phyloP scores from a whole-genome alignment of 2,888 invertebrate genomes.

The Furcula furcula region DNA sequence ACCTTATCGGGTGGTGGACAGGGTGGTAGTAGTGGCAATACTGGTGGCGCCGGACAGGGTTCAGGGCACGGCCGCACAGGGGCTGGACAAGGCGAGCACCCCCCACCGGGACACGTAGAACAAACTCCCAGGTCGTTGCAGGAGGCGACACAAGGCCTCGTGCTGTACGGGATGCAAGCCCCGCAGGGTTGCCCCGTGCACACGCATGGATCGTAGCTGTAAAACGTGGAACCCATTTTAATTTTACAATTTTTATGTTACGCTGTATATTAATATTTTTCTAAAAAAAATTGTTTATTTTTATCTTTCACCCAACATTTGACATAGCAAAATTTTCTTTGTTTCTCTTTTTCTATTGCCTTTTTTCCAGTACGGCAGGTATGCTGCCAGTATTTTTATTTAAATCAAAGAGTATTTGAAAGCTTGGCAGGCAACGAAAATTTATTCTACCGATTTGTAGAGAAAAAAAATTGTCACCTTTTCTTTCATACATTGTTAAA shows the following conservation, averaged over 20 bases:
- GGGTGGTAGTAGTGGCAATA: constrained; percentile 54
- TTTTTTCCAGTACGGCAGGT: not conserved
- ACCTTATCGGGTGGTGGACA: constrained; percentile 74
- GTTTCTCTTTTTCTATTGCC: constrained; percentile 4
- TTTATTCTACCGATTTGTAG: not conserved
- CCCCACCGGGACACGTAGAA: constrained; percentile 70
- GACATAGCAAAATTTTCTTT: constrained; percentile 9
- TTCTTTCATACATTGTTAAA: constrained; percentile 1
- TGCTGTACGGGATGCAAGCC: constrained; percentile 65
- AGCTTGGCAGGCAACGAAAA: not conserved
- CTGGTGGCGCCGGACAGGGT: constrained; percentile 53
- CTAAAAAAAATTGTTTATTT: constrained; percentile 2
- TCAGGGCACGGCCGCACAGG: constrained; percentile 67
- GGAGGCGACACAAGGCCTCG: constrained; percentile 63
- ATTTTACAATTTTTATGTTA: constrained; percentile 39
- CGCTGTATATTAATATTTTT: constrained; percentile 11
- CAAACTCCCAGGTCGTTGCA: constrained; percentile 57
- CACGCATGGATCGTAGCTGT: constrained; percentile 71
- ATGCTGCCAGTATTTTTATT: not conserved
- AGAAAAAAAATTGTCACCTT: constrained; percentile 3
- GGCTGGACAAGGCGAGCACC: constrained; percentile 71
- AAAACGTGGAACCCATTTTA: constrained; percentile 73
- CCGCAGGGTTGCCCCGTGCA: constrained; percentile 64
- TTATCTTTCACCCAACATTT: constrained; percentile 4
- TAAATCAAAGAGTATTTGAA: not conserved